phyloP scores from a whole-genome alignment of 2,113 vertebrate genomes.

The Nicator chloris region DNA sequence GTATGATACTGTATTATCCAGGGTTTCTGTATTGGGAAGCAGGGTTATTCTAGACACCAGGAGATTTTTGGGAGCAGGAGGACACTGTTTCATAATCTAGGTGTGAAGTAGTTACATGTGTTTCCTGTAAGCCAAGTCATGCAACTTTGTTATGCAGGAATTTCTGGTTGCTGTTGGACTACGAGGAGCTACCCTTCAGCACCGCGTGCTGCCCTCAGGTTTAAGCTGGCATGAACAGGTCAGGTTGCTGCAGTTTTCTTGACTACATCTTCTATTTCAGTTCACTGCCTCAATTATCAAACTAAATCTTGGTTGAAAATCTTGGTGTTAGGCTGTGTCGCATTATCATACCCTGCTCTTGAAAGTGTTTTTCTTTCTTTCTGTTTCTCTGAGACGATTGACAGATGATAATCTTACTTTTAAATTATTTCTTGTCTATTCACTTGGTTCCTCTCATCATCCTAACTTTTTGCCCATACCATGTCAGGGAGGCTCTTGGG shows the following conservation, averaged over 20 bases:
- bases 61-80: not conserved
- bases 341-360: not conserved
- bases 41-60: not conserved
- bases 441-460: not conserved
- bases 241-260: not conserved
- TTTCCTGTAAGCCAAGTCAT: not conserved
- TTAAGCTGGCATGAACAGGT: constrained; percentile 98
- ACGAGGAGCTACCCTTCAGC: constrained; percentile 90
- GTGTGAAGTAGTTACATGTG: not conserved
- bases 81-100: not conserved
- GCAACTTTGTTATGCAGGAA: constrained; percentile 74
- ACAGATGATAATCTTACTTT: not conserved
- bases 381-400: not conserved
- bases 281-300: not conserved
- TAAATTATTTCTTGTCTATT: not conserved
- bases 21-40: not conserved
- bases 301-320: not conserved
- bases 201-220: constrained; percentile 84
- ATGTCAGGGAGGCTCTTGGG: not conserved
- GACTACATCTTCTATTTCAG: not conserved
- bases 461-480: not conserved
- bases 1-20: not conserved
- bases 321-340: not conserved
- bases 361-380: not conserved
- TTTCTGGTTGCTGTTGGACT: constrained; percentile 91